Percentiles rank a stretch among this genome's conserved stretches.
phyloP scores from a whole-genome alignment of 2,888 invertebrate genomes.

The Limnephilus lunatus region DNA sequence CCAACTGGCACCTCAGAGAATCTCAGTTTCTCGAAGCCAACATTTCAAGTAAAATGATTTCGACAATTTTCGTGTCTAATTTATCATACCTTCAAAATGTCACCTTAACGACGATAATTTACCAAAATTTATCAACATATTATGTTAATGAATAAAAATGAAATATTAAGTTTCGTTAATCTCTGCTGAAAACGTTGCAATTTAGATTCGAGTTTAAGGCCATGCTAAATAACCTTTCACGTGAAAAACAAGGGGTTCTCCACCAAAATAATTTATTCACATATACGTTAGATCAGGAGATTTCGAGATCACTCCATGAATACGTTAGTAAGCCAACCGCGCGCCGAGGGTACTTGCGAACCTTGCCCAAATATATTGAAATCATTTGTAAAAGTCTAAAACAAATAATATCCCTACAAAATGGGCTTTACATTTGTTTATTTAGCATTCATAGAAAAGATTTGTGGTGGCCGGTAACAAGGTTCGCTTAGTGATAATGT shows the following conservation, averaged over 20 bases:
- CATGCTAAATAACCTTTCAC: neutral
- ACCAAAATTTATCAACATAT: neutral
- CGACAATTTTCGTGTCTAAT: neutral
- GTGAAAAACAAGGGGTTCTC: neutral
- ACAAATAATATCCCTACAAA: slow-evolving; percentile 41
- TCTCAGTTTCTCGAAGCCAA: too few species aligned
- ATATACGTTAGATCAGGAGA: neutral
- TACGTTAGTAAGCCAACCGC: neutral
- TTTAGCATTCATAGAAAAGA: neutral
- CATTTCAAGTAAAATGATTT: neutral
- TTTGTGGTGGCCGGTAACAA: neutral
- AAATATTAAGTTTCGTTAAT: neutral
- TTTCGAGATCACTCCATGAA: neutral
- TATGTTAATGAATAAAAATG: neutral
- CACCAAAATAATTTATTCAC: neutral
- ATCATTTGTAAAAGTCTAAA: slow-evolving; percentile 58
- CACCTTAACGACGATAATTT: neutral
- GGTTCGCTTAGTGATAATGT: neutral
- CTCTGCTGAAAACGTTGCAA: neutral
- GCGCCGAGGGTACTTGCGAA: slow-evolving; percentile 44
- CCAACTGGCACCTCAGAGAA: too few species aligned
- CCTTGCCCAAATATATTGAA: slow-evolving; percentile 56
- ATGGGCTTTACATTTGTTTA: slow-evolving; percentile 19
- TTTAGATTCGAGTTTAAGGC: too few species aligned
- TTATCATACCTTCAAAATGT: neutral